A percentile compares a stretch with the other conserved stretches of the same genome.
Evolutionary conservation across 1,140 invertebrate species (phyloP).

Genomic region (Maniola jurtina): DNA sequence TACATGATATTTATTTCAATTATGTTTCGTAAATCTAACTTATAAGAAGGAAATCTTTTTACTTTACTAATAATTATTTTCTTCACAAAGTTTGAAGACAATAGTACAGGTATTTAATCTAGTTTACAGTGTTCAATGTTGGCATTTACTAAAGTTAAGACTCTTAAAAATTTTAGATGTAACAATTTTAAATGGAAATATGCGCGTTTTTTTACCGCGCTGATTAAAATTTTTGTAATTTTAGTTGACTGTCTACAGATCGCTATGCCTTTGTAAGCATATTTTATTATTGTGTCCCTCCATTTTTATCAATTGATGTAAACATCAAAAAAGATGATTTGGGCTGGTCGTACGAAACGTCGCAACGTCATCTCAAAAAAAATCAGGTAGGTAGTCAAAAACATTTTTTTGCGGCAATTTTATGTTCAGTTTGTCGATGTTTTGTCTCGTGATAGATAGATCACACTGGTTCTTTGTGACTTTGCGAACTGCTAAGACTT

Average conservation of each 20-base stretch:
- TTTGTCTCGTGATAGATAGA: slow-evolving; percentile 30
- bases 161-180: not conserved
- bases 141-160: not conserved
- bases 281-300: not conserved
- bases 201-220: not conserved
- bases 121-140: not conserved
- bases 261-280: too few species aligned
- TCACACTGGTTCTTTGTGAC: slow-evolving; percentile 14
- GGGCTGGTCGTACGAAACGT: too few species aligned
- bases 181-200: not conserved
- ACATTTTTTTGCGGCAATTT: slow-evolving; percentile 16
- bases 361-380: not conserved
- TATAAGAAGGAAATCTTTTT: too few species aligned
- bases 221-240: not conserved
- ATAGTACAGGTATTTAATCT: not conserved
- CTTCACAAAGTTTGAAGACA: too few species aligned
- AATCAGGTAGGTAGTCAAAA: not conserved
- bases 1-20: too few species aligned
- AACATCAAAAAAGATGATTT: not conserved
- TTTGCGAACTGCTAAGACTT: slow-evolving; percentile 15
- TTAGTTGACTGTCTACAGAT: too few species aligned
- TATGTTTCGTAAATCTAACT: too few species aligned
- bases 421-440: slow-evolving; percentile 20
- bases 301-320: not conserved
- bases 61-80: too few species aligned